Conservation (phyloP, 1,140 invertebrate genomes). For the Eumeta japonica region DNA sequence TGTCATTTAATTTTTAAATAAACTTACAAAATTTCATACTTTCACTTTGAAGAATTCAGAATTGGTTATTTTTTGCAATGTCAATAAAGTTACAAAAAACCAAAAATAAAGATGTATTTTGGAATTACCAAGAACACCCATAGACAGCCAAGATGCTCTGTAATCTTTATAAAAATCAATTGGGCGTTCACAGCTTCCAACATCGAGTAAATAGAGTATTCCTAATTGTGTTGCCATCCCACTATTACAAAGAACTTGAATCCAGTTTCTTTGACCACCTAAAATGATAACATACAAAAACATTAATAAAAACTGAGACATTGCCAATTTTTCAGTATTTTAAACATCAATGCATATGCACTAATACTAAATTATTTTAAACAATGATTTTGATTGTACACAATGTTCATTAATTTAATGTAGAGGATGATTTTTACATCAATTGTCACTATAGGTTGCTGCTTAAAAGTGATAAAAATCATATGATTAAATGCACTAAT, state of each 20-base stretch:
- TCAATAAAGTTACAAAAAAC: no score
- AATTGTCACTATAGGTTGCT: no score
- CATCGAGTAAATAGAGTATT: conserved; percentile 78
- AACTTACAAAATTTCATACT: no score
- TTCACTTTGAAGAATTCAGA: no score
- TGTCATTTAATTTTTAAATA: no score
- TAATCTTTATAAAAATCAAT: conserved; percentile 79
- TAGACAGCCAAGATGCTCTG: conserved; percentile 76
- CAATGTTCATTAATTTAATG: no score
- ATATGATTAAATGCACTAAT: no score
- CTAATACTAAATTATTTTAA: conserved; percentile 6
- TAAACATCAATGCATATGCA: conserved; percentile 5
- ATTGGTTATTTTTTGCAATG: no score
- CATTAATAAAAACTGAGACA: background rate
- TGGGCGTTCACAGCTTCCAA: conserved; percentile 73
- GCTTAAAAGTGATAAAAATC: no score
- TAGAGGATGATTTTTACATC: no score
- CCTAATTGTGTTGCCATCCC: conserved; percentile 80
- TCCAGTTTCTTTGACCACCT: conserved; percentile 85
- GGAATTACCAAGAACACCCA: conserved; percentile 72
- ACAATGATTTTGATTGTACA: background rate
- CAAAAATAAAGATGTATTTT: no score
- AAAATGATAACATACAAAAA: conserved; percentile 17
- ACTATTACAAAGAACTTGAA: conserved; percentile 88
- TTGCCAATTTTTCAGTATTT: background rate